Evolutionary conservation across 2,797 vertebrate genomes (phyloP).

Genomic region (Phalanger gymnotis): DNA sequence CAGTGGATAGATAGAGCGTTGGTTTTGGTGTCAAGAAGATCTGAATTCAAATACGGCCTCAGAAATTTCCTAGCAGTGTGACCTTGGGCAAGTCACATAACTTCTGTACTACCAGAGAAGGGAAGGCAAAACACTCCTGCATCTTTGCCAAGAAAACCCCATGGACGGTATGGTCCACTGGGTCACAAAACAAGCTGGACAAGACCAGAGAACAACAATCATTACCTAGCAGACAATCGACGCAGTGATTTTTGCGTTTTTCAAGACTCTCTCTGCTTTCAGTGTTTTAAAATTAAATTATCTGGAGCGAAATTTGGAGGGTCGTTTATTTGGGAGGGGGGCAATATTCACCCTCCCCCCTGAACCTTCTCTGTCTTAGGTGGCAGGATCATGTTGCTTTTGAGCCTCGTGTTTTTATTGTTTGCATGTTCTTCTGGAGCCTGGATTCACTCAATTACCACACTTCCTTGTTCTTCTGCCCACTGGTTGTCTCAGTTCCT

Average conservation of each 20-base stretch:
- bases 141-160: not conserved
- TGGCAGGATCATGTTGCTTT: not conserved
- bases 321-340: not conserved
- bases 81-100: not conserved
- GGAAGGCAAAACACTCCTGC: not conserved
- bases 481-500: constrained; percentile 16
- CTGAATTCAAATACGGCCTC: not conserved
- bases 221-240: not conserved
- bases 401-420: not conserved
- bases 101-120: not conserved
- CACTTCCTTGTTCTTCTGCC: constrained; percentile 63
- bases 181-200: not conserved
- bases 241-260: constrained; percentile 9
- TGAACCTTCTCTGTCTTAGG: not conserved
- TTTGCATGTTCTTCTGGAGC: constrained; percentile 33
- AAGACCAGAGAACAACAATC: not conserved
- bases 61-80: not conserved
- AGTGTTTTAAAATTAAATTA: constrained; percentile 28
- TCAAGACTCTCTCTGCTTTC: not conserved
- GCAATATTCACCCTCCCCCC: not conserved
- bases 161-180: not conserved
- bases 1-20: not conserved
- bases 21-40: not conserved
- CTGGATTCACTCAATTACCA: not conserved
- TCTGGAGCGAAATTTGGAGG: not conserved